A percentile compares a stretch with the other conserved stretches of the same genome.
These are phyloP conservation scores for Aleiodes testaceus DNA, from an alignment of 2,888 invertebrate genomes.

Conservation along the genomic window DNA sequence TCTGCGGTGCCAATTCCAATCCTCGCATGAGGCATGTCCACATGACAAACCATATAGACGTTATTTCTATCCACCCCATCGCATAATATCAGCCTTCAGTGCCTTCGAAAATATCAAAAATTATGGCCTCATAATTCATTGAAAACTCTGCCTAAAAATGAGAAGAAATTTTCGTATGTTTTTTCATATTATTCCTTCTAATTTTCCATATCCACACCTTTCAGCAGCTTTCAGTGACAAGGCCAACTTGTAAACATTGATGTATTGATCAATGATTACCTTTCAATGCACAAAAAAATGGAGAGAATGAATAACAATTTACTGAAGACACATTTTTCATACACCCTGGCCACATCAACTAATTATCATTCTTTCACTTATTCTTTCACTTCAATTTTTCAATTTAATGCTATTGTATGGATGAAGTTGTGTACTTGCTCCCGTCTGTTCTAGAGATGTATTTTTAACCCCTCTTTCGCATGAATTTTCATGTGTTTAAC, in stretches of 20 bases:
- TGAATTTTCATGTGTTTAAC: too few species aligned
- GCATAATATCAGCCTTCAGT: constrained; percentile 55
- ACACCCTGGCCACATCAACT: too few species aligned
- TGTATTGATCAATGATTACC: constrained; percentile 39
- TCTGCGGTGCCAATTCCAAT: constrained; percentile 66
- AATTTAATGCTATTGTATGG: too few species aligned
- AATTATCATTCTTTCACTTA: too few species aligned
- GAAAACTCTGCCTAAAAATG: neutral
- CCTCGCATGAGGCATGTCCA: constrained; percentile 69
- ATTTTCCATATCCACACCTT: neutral
- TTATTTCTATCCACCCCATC: constrained; percentile 67
- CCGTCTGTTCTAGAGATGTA: too few species aligned
- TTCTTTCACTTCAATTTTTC: too few species aligned
- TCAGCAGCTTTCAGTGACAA: constrained; percentile 50
- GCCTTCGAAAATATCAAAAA: neutral
- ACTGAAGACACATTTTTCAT: too few species aligned
- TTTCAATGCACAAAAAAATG: neutral
- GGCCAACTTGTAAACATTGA: constrained; percentile 54
- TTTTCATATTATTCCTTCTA: too few species aligned
- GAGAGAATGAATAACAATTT: too few species aligned
- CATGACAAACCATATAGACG: constrained; percentile 66
- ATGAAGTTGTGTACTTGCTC: too few species aligned
- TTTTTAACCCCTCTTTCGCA: too few species aligned
- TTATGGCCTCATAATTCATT: constrained; percentile 9
- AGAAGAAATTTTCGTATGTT: too few species aligned